These are phyloP conservation scores for Scomber scombrus DNA, from an alignment of 2,113 vertebrate genomes.

Conservation along the genomic window DNA sequence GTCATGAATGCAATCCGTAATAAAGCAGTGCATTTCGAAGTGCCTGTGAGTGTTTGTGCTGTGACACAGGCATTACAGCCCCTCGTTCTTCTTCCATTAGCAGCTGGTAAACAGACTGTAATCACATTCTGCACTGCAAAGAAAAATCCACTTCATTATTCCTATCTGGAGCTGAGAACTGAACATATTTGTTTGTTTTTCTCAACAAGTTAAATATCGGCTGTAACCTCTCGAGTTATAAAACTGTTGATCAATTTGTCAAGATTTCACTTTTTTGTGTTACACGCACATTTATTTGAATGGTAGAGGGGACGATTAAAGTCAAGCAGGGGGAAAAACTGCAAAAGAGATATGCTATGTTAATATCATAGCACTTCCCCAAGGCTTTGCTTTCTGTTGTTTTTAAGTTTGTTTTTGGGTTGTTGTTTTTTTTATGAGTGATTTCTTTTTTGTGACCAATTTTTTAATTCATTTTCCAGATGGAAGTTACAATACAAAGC, in stretches of 20 bases:
- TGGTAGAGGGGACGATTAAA: neutral
- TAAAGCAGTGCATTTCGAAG: conserved; percentile 53
- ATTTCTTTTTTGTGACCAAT: too few relatives aligned
- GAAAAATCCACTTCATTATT: conserved; percentile 56
- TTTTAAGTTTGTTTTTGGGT: too few relatives aligned
- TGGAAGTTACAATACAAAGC: too few relatives aligned
- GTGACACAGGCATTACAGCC: conserved; percentile 49
- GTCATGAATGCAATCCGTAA: conserved; percentile 56
- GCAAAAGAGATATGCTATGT: too few relatives aligned
- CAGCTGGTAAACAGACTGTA: conserved; percentile 62
- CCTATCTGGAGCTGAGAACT: neutral
- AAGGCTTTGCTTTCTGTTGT: too few relatives aligned
- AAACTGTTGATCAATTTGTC: conserved; percentile 20
- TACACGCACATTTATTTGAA: neutral
- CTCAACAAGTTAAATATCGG: conserved; percentile 31
- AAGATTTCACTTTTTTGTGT: neutral
- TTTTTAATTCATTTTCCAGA: too few relatives aligned
- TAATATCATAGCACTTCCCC: too few relatives aligned
- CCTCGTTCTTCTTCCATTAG: conserved; percentile 67
- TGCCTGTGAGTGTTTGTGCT: conserved; percentile 59
- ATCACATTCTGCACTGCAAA: conserved; percentile 57
- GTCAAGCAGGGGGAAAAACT: neutral
- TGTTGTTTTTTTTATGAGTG: too few relatives aligned
- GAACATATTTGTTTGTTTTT: conserved; percentile 34
- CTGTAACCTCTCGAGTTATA: conserved; percentile 1